Evolutionary conservation across 2,888 invertebrate species (phyloP), one percentile per base, ranked within the genome.

Genomic region (Drosophila parthenogenetica): DNA sequence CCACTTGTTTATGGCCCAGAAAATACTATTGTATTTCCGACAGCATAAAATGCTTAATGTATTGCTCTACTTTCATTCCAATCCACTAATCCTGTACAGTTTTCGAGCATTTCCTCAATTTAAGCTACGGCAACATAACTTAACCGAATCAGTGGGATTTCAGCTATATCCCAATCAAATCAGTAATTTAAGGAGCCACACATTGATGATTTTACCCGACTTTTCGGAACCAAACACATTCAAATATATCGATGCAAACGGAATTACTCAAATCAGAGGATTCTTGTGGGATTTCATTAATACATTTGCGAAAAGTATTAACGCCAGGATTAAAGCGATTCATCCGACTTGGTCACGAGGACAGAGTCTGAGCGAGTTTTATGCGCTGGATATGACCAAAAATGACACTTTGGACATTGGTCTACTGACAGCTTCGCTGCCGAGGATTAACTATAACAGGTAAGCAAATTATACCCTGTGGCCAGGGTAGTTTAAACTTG

Each of bases 321-420:
- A 54, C 0, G 84, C 76, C 10, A 51, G 17, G 0, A 17, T 80
- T 3, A 7, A 19, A 4, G 29, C 46, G 0, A 7, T 61, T 0
- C 22, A 53, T 10, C 72, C 77, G 2, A 46, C 54, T 0, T 70
- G 69, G 79, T 10, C 2, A 0, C 16, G 5, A 2, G 57, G 50
- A 0, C 49, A 42, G 5, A 2, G 13, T 0, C 1, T 65, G 0
- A n/a, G 39, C 1, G 35, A 35, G 7, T 16, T 37, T 0, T 48
- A 73, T 16, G 69, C 85, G 59, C 5, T 79, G 5, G 57, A 70
- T 10, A 50, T 76, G 1, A 64, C 71, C 0, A 37, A 62, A 13
- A 83, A 79, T n/a, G 65, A 61, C 5, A 73, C 54, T 22, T 14
- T 71, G 1, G 83, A 84, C 22, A 10, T 84, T 1, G 85, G 82